Conservation (phyloP, 2,113 vertebrate genomes). For the Climacteris rufus region DNA sequence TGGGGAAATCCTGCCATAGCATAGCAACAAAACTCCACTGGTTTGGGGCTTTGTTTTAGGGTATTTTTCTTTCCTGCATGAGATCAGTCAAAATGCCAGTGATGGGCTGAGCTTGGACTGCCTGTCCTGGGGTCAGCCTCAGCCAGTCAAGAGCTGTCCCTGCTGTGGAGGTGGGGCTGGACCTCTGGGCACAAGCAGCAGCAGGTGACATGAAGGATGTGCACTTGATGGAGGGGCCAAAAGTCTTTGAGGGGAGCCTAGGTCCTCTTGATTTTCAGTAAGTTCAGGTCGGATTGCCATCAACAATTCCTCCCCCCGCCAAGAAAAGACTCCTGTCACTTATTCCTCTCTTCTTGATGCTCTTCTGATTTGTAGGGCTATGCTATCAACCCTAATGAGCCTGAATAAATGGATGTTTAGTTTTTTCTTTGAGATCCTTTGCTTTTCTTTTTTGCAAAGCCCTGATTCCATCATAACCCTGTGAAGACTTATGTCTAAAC, state of each 20-base stretch:
- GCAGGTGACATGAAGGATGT: background rate
- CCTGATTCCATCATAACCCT: background rate
- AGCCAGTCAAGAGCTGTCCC: background rate
- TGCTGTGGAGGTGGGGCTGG: background rate
- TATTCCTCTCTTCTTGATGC: background rate
- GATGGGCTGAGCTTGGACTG: background rate
- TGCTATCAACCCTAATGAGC: background rate
- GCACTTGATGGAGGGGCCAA: background rate
- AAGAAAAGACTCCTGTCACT: background rate
- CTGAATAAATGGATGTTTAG: background rate
- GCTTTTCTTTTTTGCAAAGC: background rate
- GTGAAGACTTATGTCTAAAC: background rate
- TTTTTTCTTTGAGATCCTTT: background rate
- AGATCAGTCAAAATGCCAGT: background rate
- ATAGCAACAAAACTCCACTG: background rate
- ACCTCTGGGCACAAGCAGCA: background rate
- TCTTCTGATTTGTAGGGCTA: background rate
- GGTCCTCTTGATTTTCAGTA: background rate
- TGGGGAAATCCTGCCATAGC: background rate
- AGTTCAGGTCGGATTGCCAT: background rate
- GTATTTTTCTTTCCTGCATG: background rate
- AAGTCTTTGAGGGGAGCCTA: background rate
- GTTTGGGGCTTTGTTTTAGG: background rate
- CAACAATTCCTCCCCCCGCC: background rate
- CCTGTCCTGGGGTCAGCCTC: background rate